Base-by-base conservation (phyloP, 1,140 invertebrate species). In the Dreissena polymorpha region DNA sequence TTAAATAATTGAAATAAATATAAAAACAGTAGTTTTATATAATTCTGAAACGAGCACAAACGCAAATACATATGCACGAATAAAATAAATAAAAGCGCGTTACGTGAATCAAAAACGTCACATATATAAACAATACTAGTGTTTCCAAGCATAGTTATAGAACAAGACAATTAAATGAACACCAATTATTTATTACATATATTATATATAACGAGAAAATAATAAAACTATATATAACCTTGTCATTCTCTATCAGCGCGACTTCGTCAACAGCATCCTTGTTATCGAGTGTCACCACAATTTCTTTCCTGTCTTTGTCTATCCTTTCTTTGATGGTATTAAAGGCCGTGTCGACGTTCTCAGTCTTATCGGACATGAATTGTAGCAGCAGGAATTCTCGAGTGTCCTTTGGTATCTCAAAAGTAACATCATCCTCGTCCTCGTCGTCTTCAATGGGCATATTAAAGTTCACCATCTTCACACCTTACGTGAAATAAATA, bases 341-440 rank as follows among this genome's bases (percentile, higher is more conserved):
- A 27, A 64, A 50, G 0, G 25, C 60, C 0, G 16, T 7, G 49
- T 75, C 73, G 3, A 75, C 27, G n/a, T 64, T 49, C 63, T 65
- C 39, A 0, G 23, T 25, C 18, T 75, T 60, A 65, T 75, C 73
- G 39, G 73, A 64, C 14, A 49, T 65, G 25, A 75, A 63, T 21
- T 75, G 73, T 39, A 75, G 25, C 1, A 75, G 73, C 16, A 75
- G 25, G n/a, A 75, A 75, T 57, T 75, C 55, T 65, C 60, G 63
- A 14, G 39, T 64, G 29, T 50, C 49, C 63, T 23, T 49, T 0
- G 73, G 29, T 10, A 65, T 39, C n/a, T 39, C 60, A 14, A 75
- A 29, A 65, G 57, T 16, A 21, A 50, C 57, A 75, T 65, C 57
- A 5, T 53, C 72, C 0, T 60, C 53, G 29, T 63, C 55, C 29